These are phyloP conservation scores for Vespertilio murinus DNA, from an alignment of 2,797 vertebrate species.

Conservation along the genomic window DNA sequence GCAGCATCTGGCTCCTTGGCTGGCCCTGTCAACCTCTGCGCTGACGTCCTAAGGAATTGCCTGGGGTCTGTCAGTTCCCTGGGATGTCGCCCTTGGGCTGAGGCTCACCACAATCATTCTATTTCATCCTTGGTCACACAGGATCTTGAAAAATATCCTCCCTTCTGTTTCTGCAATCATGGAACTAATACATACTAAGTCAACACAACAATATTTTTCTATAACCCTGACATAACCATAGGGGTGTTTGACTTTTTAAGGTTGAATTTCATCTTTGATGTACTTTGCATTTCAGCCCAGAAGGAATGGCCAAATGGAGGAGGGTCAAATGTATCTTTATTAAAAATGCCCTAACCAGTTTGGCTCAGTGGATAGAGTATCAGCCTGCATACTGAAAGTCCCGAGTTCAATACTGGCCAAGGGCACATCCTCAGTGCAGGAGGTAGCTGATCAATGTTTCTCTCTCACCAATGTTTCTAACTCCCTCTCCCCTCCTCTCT, in stretches of 20 bases:
- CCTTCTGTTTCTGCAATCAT: background rate
- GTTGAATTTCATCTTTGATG: background rate
- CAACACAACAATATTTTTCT: background rate
- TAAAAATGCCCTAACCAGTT: too few relatives aligned
- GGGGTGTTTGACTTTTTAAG: background rate
- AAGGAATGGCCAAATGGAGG: background rate
- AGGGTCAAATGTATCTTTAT: background rate
- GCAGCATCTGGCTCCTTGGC: conserved; percentile 68
- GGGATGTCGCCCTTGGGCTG: background rate
- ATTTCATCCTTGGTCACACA: background rate
- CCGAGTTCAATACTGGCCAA: too few relatives aligned
- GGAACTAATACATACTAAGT: background rate
- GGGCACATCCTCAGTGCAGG: too few relatives aligned
- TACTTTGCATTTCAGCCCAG: background rate
- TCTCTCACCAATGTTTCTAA: too few relatives aligned
- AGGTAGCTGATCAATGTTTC: too few relatives aligned
- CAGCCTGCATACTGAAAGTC: too few relatives aligned
- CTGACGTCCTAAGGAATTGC: conserved; percentile 18
- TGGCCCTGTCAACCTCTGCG: conserved; percentile 58
- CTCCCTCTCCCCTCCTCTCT: too few relatives aligned
- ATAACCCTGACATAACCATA: background rate
- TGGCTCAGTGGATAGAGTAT: too few relatives aligned
- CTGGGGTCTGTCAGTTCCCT: conserved; percentile 38
- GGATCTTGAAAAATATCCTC: background rate
- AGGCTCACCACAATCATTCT: conserved; percentile 26